Evolutionary conservation across 2,797 vertebrate species (phyloP).

Genomic region (Emys orbicularis): DNA sequence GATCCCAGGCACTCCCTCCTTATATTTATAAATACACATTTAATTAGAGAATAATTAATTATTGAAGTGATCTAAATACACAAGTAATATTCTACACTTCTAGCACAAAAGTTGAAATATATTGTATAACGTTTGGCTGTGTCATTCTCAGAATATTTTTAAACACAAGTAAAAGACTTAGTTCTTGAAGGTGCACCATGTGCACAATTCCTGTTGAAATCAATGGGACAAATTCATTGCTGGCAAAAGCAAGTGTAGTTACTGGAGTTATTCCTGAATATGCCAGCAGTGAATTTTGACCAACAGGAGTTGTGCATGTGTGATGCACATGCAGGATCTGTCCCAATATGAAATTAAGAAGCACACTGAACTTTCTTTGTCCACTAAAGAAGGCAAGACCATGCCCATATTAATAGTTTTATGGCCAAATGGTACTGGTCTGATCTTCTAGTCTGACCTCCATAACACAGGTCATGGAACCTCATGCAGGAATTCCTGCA

Average conservation of each 20-base stretch:
- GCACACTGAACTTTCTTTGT: background rate
- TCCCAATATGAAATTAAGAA: background rate
- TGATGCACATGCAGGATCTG: background rate
- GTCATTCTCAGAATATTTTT: background rate
- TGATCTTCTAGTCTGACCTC: background rate
- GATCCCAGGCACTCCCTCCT: background rate
- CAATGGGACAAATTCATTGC: constrained; percentile 9
- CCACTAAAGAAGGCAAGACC: background rate
- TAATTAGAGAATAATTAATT: background rate
- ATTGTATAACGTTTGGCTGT: background rate
- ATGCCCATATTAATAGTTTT: background rate
- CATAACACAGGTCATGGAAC: background rate
- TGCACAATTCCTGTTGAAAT: background rate
- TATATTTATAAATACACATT: background rate
- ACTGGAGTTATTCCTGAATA: background rate
- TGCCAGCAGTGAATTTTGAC: constrained; percentile 43
- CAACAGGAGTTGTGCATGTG: constrained; percentile 38
- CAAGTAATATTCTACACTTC: background rate
- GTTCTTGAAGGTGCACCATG: background rate
- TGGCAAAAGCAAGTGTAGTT: constrained; percentile 26
- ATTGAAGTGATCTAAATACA: background rate
- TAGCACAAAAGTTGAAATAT: background rate
- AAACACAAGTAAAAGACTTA: background rate
- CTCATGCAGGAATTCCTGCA: background rate
- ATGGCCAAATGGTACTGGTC: background rate